Evolutionary conservation across 1,140 invertebrate species (phyloP), one percentile per base, ranked within the genome.

Genomic region (Drosophila tani): DNA sequence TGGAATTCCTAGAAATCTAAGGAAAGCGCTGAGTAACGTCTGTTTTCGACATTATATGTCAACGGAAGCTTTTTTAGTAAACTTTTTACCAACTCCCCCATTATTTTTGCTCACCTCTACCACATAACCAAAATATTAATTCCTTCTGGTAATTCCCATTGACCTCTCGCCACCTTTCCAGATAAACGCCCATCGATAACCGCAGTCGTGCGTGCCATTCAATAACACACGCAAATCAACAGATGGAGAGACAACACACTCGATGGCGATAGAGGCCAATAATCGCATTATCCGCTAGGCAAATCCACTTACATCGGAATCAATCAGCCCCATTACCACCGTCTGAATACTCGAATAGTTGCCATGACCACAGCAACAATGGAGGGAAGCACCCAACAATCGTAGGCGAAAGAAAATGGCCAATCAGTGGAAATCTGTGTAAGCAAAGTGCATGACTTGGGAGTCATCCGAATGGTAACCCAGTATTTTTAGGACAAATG

Each of bases 241-340:
- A 69, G 38, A 59, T 47, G 38, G 69, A 38, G 14, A 40, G 46
- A 38, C 29, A 32, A 66, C 58, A 50, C 65, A 41, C 51, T 41
- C 69, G 27, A 15, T 19, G 59, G 71, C 81, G 74, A 50, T 59
- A 63, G 75, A 79, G 78, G 70, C 59, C 68, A 74, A 80, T 83
- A 82, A 87, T 71, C 83, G 83, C 76, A 77, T 87, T 87, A 77
- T 59, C 74, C 75, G 69, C 70, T 66, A 78, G 53, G 67, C 68
- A 78, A 80, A 83, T 80, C 68, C 80, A 78, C 84, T 83, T 88
- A 71, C 85, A 83, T 59, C 58, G 65, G 69, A 80, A 87, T 84
- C 84, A 87, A 88, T 87, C 80, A 87, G 77, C 41, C 45, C 80
- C 59, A 83, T 83, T 80, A 88, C 74, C n/a, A n/a, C n/a, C 69